Evolutionary conservation across 2,113 vertebrate genomes (phyloP), one percentile per base, ranked within the genome.

Genomic region (Bubo scandiacus): DNA sequence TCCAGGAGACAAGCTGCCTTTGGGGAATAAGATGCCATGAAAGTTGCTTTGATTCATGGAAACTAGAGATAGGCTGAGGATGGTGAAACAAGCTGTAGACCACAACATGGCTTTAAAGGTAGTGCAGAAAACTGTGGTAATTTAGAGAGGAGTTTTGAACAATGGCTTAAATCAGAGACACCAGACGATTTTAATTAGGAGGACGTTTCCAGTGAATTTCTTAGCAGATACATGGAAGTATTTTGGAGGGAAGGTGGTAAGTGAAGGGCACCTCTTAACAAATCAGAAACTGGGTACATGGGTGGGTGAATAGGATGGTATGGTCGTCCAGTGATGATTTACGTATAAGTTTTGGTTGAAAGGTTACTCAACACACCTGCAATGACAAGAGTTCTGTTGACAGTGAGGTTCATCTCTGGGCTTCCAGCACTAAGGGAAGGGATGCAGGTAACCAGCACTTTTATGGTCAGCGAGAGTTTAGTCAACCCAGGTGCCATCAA

Each of bases 161-260:
- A 45, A 43, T 18, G 12, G 12, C 43, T 70, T 55, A 43, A 58
- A 68, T 70, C 26, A 68, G 45, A 77, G 63, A 5, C 19, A 25
- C 0, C 0, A 52, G 40, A n/a, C 3, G 0, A 22, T 51, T 81
- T 83, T 66, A 61, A 5, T 17, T 13, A n/a, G n/a, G 16, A 32
- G 4, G 4, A 62, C 15, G 18, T 72, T 87, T 40, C 36, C 51
- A 36, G 34, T 32, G 23, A 71, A n/a, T 55, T 57, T 34, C 40
- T 81, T 59, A 21, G 32, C 21, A 52, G 38, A 20, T 5, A 29
- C 5, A 15, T 3, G 16, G 57, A 68, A 90, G 19, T 3, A 5
- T 36, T 79, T 77, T 74, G 40, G 27, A 65, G 36, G 23, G 22
- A 62, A 45, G 6, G 10, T 38, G 34, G 15, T 7, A 38, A 55